Conservation (phyloP, 2,797 vertebrate genomes). For the Lutjanus argentimaculatus region DNA sequence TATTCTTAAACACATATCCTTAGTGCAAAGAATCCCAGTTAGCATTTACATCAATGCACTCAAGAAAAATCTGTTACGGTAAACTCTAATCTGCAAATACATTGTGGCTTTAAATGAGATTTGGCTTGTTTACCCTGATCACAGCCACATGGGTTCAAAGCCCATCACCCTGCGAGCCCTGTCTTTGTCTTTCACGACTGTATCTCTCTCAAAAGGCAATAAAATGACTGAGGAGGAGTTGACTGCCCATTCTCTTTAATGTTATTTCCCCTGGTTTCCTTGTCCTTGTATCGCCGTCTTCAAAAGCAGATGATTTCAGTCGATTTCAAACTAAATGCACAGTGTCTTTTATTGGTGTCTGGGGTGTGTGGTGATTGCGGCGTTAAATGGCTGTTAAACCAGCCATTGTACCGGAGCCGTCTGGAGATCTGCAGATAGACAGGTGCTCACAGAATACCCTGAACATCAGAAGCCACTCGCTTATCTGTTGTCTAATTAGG, state of each 20-base stretch:
- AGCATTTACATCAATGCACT: constrained; percentile 18
- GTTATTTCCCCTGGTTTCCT: constrained; percentile 52
- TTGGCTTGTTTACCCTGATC: constrained; percentile 41
- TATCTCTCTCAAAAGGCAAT: constrained; percentile 33
- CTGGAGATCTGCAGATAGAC: constrained; percentile 78
- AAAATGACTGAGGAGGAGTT: constrained; percentile 52
- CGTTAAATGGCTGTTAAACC: constrained; percentile 79
- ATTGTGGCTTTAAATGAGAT: constrained; percentile 12
- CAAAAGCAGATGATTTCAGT: constrained; percentile 69
- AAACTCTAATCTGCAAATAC: not conserved
- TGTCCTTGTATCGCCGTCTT: constrained; percentile 43
- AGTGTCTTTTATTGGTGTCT: constrained; percentile 70
- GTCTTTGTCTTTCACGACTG: constrained; percentile 29
- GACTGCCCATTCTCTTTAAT: constrained; percentile 58
- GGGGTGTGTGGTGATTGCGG: constrained; percentile 69
- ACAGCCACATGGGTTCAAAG: constrained; percentile 28
- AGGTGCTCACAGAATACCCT: constrained; percentile 69
- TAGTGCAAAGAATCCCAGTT: not conserved
- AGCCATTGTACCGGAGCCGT: constrained; percentile 72
- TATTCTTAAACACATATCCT: not conserved
- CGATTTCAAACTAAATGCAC: constrained; percentile 68
- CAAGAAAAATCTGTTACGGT: constrained; percentile 3
- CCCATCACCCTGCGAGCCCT: not conserved
- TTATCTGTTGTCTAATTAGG: constrained; percentile 82
- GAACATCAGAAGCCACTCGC: constrained; percentile 58